Evolutionary conservation across 2,888 invertebrate species (phyloP).

Genomic region (Acanthosepion esculentum): DNA sequence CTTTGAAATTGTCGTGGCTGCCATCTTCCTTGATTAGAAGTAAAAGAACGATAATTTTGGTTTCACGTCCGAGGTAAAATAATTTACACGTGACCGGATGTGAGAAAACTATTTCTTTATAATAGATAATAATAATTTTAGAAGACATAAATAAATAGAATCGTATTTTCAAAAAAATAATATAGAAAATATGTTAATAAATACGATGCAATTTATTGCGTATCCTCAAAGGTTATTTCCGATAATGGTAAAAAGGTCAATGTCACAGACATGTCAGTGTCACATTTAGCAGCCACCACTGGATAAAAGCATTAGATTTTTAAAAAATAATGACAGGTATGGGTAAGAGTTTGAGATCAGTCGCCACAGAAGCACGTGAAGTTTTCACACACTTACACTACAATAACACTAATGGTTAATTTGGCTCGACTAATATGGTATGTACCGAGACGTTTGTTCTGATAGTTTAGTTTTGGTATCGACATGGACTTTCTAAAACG

Average conservation of each 20-base stretch:
- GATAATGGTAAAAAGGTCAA: not conserved
- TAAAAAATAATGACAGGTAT: too few species aligned
- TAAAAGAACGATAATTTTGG: not conserved
- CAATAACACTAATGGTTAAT: too few species aligned
- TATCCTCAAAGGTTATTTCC: not conserved
- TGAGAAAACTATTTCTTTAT: not conserved
- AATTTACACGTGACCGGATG: not conserved
- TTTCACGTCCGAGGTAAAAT: not conserved
- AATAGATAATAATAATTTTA: not conserved
- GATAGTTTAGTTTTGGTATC: too few species aligned
- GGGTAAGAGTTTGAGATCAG: too few species aligned
- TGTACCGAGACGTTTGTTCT: too few species aligned
- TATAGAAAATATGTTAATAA: not conserved
- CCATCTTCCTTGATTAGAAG: not conserved
- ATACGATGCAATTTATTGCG: not conserved
- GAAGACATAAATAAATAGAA: not conserved
- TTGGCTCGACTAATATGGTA: too few species aligned
- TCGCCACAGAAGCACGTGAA: too few species aligned
- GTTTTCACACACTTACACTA: too few species aligned
- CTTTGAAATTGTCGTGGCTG: conserved; percentile 40
- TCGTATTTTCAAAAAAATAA: not conserved
- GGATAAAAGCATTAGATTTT: too few species aligned
- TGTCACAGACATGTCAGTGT: too few species aligned
- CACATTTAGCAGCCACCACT: too few species aligned
- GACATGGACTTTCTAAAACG: too few species aligned